A percentile compares a stretch with the other conserved stretches of the same genome.
phyloP scores from a whole-genome alignment of 2,888 invertebrate species.

The Volucella inanis region DNA sequence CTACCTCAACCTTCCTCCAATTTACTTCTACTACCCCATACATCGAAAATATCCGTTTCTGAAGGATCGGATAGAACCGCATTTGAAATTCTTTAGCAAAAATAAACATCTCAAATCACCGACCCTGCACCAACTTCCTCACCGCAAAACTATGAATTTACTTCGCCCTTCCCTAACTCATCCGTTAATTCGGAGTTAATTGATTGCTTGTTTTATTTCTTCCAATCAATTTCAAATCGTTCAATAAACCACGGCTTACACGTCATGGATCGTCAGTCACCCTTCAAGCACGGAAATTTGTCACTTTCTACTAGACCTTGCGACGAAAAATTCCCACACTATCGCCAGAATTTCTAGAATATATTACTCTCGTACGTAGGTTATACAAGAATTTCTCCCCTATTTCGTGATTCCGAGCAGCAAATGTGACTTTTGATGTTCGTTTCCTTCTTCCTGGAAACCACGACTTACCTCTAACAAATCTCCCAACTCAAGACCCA shows the following conservation, averaged over 20 bases:
- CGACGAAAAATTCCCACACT: slow-evolving; percentile 68
- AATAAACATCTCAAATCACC: neutral
- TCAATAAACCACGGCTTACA: slow-evolving; percentile 69
- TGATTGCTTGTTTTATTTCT: slow-evolving; percentile 71
- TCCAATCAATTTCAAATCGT: slow-evolving; percentile 66
- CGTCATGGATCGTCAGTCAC: slow-evolving; percentile 70
- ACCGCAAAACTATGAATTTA: slow-evolving; percentile 1
- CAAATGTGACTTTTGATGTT: slow-evolving; percentile 70
- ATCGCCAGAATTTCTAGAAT: slow-evolving; percentile 1
- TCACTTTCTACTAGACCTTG: slow-evolving; percentile 23
- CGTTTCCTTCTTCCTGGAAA: slow-evolving; percentile 49
- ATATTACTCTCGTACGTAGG: neutral
- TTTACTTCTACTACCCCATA: too few species aligned
- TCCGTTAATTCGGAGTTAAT: slow-evolving; percentile 58
- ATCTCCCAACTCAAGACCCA: neutral
- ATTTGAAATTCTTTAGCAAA: too few species aligned
- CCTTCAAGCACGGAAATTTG: slow-evolving; percentile 62
- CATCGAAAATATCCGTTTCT: too few species aligned
- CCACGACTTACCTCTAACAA: slow-evolving; percentile 36
- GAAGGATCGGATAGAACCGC: too few species aligned
- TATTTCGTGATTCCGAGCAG: slow-evolving; percentile 65
- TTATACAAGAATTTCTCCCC: slow-evolving; percentile 48
- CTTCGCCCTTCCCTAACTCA: slow-evolving; percentile 4
- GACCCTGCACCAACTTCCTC: slow-evolving; percentile 31
- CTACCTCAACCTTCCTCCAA: too few species aligned